Base-by-base conservation (phyloP, 2,888 invertebrate genomes). In the Macrosoma leucophasiata region DNA sequence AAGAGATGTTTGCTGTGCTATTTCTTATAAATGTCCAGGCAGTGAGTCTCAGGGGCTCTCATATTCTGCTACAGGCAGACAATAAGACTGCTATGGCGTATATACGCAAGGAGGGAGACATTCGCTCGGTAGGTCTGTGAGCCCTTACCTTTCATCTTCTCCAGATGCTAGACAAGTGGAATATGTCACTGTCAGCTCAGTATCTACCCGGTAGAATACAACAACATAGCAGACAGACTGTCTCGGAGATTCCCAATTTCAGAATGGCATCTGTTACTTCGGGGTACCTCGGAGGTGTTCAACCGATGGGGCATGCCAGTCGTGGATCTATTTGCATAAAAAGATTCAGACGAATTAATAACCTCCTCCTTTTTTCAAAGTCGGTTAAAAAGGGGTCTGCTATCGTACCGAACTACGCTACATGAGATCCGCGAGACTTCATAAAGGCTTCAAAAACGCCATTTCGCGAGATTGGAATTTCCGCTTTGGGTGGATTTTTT, bases 191-290 rank as follows among this genome's bases (percentile, higher is more conserved):
- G 23, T 37, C 43, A 17, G 39, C 41, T 3, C 5, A 30, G 9
- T 36, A 44, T 27, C 33, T 46, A 4, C 46, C 44, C n/a, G 46
- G 46, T 19, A 36, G 36, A n/a, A 13, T 41, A 30, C 29, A 47
- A 46, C 34, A 12, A 24, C 2, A 36, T 33, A 15, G 39, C 45
- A 9, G 43, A 47, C 32, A n/a, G 38, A 2, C 30, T 46, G 4
- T 49, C 48, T 41, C 1, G n/a, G n/a, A n/a, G n/a, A n/a, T n/a
- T n/a, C n/a, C n/a, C n/a, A n/a, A n/a, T n/a, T n/a, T 37, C 49
- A 7, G 48, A 50, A 18, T 54, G 48, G 51, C 50, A 47, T 15
- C 35, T 52, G 0, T 13, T 31, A 6, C 42, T 33, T 3, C 13
- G 13, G 11, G 31, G 29, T 8, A 40, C 41, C 3, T 10, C 17